A percentile compares a stretch with the other conserved stretches of the same genome.
These are phyloP conservation scores for Noturus placidus DNA, from an alignment of 2,113 vertebrate genomes.

Conservation along the genomic window DNA sequence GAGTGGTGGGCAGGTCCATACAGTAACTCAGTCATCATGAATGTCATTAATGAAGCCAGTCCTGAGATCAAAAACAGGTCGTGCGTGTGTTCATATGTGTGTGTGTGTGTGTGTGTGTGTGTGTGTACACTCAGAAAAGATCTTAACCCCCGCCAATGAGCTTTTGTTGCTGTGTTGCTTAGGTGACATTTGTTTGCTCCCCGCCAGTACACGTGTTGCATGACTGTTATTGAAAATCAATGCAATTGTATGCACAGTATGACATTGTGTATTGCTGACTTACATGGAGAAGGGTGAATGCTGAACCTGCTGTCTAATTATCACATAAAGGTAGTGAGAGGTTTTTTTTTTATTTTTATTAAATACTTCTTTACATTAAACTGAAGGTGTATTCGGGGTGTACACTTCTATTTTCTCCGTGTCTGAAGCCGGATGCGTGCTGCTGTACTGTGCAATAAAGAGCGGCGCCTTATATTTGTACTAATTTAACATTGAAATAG, in stretches of 20 bases:
- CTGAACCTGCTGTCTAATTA: background rate
- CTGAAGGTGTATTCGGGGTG: background rate
- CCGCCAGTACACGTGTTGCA: background rate
- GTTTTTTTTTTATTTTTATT: background rate
- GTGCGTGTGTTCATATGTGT: background rate
- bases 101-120: background rate
- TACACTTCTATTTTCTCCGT: background rate
- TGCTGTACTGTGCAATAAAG: conserved; percentile 22
- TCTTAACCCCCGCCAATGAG: background rate
- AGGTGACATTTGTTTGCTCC: conserved; percentile 11
- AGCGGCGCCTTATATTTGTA: background rate
- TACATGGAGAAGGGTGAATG: background rate
- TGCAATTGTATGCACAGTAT: background rate
- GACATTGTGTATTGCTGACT: background rate
- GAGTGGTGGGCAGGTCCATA: conserved; percentile 37
- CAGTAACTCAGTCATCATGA: conserved; percentile 22
- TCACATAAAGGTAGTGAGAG: conserved; percentile 7
- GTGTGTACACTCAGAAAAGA: background rate
- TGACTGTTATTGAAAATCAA: background rate
- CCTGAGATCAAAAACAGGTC: conserved; percentile 1
- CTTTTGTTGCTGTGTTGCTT: conserved; percentile 41
- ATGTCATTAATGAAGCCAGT: conserved; percentile 19
- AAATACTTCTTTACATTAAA: background rate
- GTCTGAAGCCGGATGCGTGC: background rate
- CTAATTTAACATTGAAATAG: conserved; percentile 12